Evolutionary conservation across 2,888 invertebrate species (phyloP).

Genomic region (Drosophila paramelanica): DNA sequence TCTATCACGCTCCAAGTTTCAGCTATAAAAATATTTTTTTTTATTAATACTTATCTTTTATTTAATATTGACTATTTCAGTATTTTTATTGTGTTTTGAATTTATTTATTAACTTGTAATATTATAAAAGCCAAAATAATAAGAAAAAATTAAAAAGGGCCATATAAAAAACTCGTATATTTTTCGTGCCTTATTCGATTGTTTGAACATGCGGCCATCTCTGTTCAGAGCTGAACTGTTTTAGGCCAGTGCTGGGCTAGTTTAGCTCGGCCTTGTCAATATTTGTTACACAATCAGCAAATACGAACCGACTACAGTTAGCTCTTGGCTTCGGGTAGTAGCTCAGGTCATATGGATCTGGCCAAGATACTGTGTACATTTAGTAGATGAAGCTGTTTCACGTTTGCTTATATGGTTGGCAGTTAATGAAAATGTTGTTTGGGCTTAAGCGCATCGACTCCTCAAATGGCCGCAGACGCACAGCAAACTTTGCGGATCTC

Average conservation of each 20-base stretch:
- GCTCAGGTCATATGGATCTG: constrained; percentile 10
- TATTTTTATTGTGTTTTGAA: too few species aligned
- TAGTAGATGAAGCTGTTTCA: constrained; percentile 42
- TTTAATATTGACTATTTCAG: too few species aligned
- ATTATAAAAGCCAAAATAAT: too few species aligned
- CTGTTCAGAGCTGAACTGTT: constrained; percentile 6
- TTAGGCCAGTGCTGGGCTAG: constrained; percentile 39
- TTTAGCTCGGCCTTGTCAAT: constrained; percentile 64
- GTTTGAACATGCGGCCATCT: background rate
- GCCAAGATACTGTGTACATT: constrained; percentile 36
- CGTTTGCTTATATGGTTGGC: constrained; percentile 11
- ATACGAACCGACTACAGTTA: constrained; percentile 42
- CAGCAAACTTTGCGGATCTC: constrained; percentile 21
- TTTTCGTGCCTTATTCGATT: background rate
- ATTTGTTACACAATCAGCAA: constrained; percentile 78
- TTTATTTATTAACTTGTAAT: too few species aligned
- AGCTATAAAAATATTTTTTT: too few species aligned
- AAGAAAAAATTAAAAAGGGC: too few species aligned
- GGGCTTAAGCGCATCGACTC: constrained; percentile 38
- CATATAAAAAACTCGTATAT: too few species aligned
- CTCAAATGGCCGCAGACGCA: background rate
- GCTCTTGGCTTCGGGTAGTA: constrained; percentile 33
- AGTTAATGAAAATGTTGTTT: constrained; percentile 61
- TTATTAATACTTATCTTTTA: too few species aligned
- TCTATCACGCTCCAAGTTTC: too few species aligned